These are phyloP conservation scores for Aleiodes leptofemur DNA, from an alignment of 2,888 invertebrate genomes.

Conservation along the genomic window DNA sequence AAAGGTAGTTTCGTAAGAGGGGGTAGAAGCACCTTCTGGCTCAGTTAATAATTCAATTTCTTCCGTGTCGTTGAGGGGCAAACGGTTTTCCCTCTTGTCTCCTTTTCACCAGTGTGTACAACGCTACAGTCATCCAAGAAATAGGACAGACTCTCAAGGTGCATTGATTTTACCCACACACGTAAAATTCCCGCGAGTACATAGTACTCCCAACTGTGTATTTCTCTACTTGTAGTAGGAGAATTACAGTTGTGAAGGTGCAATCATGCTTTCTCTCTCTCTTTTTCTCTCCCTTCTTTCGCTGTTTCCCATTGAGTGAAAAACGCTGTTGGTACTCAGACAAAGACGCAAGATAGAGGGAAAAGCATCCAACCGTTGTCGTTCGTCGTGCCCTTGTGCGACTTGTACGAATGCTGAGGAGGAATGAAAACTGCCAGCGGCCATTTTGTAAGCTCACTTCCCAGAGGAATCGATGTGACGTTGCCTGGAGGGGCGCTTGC, in stretches of 20 bases:
- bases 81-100: conserved; percentile 50
- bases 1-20: conserved; percentile 29
- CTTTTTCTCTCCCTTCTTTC: conserved; percentile 21
- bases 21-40: conserved; percentile 68
- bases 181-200: not conserved
- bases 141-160: conserved; percentile 63
- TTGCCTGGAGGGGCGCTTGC: conserved; percentile 75
- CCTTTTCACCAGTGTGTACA: conserved; percentile 42
- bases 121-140: conserved; percentile 27
- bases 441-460: conserved; percentile 76
- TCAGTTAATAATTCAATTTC: conserved; percentile 75
- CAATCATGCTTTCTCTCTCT: conserved; percentile 28
- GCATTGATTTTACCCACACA: conserved; percentile 72
- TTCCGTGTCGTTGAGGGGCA: conserved; percentile 62
- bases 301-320: conserved; percentile 30
- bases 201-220: not conserved
- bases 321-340: conserved; percentile 54
- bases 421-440: conserved; percentile 73
- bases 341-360: conserved; percentile 68
- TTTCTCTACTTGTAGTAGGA: not conserved
- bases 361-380: conserved; percentile 44
- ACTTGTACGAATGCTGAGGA: conserved; percentile 54
- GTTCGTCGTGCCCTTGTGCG: conserved; percentile 47
- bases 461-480: conserved; percentile 76
- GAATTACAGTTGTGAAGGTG: not conserved